phyloP scores from a whole-genome alignment of 1,140 invertebrate genomes.

The Varroa destructor region DNA sequence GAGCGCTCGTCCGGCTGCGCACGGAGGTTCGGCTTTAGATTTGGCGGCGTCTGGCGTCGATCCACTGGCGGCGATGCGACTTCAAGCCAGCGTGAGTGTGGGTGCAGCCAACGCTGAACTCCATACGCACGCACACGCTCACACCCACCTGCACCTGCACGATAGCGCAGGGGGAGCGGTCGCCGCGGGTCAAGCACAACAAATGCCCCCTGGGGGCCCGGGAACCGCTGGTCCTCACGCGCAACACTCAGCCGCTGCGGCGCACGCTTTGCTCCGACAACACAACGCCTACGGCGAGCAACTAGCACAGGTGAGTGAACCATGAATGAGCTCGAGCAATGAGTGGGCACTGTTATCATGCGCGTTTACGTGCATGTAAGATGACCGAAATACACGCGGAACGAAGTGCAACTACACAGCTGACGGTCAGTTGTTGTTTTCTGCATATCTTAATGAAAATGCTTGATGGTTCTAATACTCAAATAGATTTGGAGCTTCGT shows the following conservation, averaged over 20 bases:
- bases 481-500: too few species aligned
- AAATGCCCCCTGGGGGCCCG: constrained; percentile 45
- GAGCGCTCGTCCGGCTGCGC: constrained; percentile 63
- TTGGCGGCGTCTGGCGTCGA: constrained; percentile 53
- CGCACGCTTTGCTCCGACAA: constrained; percentile 54
- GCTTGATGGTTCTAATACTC: too few species aligned
- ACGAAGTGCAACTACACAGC: too few species aligned
- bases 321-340: constrained; percentile 17
- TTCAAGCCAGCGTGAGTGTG: constrained; percentile 5
- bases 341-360: background rate
- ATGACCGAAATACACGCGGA: too few species aligned
- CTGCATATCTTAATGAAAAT: too few species aligned
- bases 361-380: background rate
- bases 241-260: constrained; percentile 42
- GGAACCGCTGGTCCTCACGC: constrained; percentile 34
- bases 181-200: constrained; percentile 49
- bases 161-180: constrained; percentile 46
- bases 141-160: constrained; percentile 66
- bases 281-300: constrained; percentile 64
- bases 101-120: constrained; percentile 61
- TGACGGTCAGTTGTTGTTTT: too few species aligned
- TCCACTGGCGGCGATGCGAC: constrained; percentile 42
- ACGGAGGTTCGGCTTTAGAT: constrained; percentile 63
- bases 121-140: constrained; percentile 56
- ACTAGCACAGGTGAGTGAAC: constrained; percentile 52